Conservation (phyloP, 1,140 invertebrate species). For the Steinernema khuongi region DNA sequence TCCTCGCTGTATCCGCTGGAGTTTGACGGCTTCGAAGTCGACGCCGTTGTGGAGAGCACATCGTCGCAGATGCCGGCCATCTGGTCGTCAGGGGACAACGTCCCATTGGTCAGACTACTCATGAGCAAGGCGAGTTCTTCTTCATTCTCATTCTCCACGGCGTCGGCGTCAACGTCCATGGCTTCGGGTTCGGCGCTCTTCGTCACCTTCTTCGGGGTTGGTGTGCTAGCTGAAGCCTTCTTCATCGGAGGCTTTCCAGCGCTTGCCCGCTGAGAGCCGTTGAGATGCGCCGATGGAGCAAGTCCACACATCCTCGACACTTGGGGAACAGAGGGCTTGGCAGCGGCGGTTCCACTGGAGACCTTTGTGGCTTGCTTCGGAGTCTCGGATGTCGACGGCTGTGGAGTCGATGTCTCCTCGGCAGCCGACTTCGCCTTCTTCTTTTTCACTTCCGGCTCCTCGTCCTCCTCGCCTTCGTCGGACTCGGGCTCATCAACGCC, state of each 20-base stretch:
- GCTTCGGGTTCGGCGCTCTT: constrained; percentile 47
- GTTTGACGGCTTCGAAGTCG: neutral
- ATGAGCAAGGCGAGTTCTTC: neutral
- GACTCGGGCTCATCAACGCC: neutral
- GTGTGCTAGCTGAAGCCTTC: constrained; percentile 44
- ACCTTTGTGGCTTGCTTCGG: too few species aligned
- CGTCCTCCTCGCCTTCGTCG: constrained; percentile 22
- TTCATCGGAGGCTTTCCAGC: constrained; percentile 39
- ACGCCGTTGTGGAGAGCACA: neutral
- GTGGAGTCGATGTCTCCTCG: neutral
- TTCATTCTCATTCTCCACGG: constrained; percentile 22
- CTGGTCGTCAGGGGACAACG: too few species aligned
- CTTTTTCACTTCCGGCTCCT: constrained; percentile 17
- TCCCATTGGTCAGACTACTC: constrained; percentile 20
- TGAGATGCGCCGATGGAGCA: too few species aligned
- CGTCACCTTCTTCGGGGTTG: too few species aligned
- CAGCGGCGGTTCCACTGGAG: too few species aligned
- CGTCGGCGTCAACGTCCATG: constrained; percentile 32
- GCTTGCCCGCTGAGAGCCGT: too few species aligned
- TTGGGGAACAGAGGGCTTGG: neutral
- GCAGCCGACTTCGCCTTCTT: constrained; percentile 22
- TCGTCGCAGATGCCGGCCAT: too few species aligned
- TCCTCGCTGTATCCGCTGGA: neutral
- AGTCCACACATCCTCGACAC: too few species aligned
- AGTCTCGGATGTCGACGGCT: constrained; percentile 9